phyloP scores from a whole-genome alignment of 2,888 invertebrate genomes.

The Crioceris asparagi region DNA sequence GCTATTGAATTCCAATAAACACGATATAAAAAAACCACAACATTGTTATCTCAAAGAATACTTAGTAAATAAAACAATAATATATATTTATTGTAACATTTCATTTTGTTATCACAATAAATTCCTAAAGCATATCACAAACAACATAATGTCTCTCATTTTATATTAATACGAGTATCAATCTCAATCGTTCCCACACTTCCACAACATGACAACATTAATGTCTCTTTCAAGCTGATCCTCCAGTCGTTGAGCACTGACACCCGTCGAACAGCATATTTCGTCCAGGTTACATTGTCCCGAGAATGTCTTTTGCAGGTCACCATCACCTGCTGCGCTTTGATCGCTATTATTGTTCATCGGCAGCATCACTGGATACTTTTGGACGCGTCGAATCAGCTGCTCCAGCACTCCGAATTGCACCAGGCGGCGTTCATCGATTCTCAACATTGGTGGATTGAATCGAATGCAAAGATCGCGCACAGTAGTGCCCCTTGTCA shows the following conservation, averaged over 20 bases:
- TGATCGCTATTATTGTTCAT: too few relatives aligned
- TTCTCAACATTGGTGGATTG: slow-evolving; percentile 62
- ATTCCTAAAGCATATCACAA: too few relatives aligned
- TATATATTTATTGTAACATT: too few relatives aligned
- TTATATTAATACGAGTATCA: neutral
- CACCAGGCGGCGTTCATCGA: slow-evolving; percentile 72
- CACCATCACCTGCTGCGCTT: too few relatives aligned
- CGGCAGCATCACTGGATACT: slow-evolving; percentile 40
- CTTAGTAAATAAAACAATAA: too few relatives aligned
- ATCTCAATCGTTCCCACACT: slow-evolving; percentile 36
- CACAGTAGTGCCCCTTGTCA: slow-evolving; percentile 60
- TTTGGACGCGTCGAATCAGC: slow-evolving; percentile 69
- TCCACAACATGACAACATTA: slow-evolving; percentile 71
- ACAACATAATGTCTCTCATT: neutral
- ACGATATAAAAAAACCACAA: too few relatives aligned
- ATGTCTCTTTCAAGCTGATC: slow-evolving; percentile 76
- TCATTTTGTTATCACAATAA: too few relatives aligned
- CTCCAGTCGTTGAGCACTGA: slow-evolving; percentile 65
- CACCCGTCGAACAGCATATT: slow-evolving; percentile 76
- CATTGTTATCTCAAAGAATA: too few relatives aligned
- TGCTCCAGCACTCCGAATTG: slow-evolving; percentile 83
- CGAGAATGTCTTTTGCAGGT: slow-evolving; percentile 58
- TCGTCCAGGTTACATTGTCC: slow-evolving; percentile 78
- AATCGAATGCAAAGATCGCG: slow-evolving; percentile 56
- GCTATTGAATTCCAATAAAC: too few relatives aligned